Conservation (phyloP, 2,797 vertebrate genomes). For the Chelmon rostratus region DNA sequence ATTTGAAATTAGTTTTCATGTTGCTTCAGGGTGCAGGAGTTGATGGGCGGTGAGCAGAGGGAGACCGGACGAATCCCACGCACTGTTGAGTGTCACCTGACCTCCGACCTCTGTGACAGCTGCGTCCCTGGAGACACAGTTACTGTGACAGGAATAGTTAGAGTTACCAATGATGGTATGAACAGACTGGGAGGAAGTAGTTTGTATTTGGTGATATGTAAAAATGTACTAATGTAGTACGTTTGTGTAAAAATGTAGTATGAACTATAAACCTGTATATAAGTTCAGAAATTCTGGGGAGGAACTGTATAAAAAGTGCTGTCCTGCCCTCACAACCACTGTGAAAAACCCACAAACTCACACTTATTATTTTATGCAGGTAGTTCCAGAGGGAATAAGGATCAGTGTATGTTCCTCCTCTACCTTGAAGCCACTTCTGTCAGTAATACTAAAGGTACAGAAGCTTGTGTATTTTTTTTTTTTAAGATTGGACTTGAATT, state of each 20-base stretch:
- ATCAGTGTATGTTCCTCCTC: slow-evolving; percentile 97
- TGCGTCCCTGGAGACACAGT: slow-evolving; percentile 96
- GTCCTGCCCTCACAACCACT: background rate
- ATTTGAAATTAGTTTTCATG: background rate
- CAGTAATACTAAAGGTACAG: slow-evolving; percentile 94
- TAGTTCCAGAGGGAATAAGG: slow-evolving; percentile 90
- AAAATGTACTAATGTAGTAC: too few species aligned
- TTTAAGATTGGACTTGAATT: background rate
- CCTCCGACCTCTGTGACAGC: slow-evolving; percentile 96
- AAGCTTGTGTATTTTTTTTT: too few species aligned
- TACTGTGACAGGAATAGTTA: slow-evolving; percentile 92
- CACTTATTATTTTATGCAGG: slow-evolving; percentile 79
- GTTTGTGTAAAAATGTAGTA: too few species aligned
- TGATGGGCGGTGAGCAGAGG: slow-evolving; percentile 92
- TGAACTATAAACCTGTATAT: background rate
- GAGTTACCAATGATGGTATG: slow-evolving; percentile 93
- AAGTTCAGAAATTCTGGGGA: background rate
- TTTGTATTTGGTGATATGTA: too few species aligned
- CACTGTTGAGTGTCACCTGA: slow-evolving; percentile 95
- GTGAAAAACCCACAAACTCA: background rate
- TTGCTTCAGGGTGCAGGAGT: slow-evolving; percentile 92
- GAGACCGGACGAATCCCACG: slow-evolving; percentile 97
- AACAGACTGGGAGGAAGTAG: background rate
- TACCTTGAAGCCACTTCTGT: slow-evolving; percentile 96
- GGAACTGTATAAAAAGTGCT: background rate